These are phyloP conservation scores for Plumapathes pennacea DNA, from an alignment of 92 coral and sea anemone genomes.

Conservation along the genomic window DNA sequence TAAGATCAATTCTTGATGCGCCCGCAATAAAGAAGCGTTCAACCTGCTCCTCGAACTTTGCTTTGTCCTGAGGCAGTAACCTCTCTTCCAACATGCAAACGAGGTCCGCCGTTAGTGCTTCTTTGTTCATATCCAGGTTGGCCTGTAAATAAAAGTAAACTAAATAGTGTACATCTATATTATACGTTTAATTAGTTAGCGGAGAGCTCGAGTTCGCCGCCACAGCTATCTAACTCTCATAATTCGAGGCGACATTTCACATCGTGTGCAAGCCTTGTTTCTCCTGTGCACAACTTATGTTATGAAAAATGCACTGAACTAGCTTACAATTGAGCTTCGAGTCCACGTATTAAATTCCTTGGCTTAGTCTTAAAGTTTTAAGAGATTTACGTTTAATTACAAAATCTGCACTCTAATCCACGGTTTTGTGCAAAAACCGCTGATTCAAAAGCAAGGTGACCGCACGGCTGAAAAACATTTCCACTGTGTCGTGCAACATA, in stretches of 20 bases:
- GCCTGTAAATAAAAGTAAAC: constrained; percentile 1
- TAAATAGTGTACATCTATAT: background rate
- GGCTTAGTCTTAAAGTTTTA: too few relatives aligned
- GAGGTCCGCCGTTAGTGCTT: constrained; percentile 7
- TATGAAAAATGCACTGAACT: too few relatives aligned
- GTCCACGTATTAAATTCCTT: too few relatives aligned
- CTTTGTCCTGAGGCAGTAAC: background rate
- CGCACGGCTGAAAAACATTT: background rate
- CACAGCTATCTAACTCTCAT: too few relatives aligned
- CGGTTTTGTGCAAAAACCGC: background rate
- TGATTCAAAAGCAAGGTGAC: background rate
- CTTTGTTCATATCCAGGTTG: constrained; percentile 40
- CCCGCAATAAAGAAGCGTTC: constrained; percentile 18
- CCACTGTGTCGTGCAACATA: background rate
- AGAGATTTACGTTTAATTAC: too few relatives aligned
- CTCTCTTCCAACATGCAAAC: constrained; percentile 11
- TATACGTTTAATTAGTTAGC: background rate
- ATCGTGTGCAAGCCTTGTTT: too few relatives aligned
- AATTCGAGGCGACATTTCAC: too few relatives aligned
- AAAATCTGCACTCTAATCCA: too few relatives aligned
- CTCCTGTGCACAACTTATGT: too few relatives aligned
- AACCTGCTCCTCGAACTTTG: constrained; percentile 36
- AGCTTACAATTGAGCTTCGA: too few relatives aligned
- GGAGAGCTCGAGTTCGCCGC: too few relatives aligned
- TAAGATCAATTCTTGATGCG: constrained; percentile 26